Percentiles rank a stretch among this genome's conserved stretches.
Evolutionary conservation across 2,113 vertebrate genomes (phyloP).

Genomic region (Mormoops blainvillei): DNA sequence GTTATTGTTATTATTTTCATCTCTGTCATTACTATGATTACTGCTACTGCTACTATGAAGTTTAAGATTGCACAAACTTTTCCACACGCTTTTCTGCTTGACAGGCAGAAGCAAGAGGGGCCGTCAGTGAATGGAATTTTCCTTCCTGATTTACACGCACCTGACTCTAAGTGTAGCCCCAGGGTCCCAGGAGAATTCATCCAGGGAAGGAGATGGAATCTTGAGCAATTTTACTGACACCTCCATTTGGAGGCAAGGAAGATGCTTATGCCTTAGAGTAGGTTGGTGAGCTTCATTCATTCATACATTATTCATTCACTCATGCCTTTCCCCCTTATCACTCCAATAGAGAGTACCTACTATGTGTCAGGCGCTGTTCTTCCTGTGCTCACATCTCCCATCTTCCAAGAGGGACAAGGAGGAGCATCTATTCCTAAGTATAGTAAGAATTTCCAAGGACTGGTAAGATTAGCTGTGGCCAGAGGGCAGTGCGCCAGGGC

Average conservation of each 20-base stretch:
- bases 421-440: accelerated
- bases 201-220: not conserved
- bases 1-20: not conserved
- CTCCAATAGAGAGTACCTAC: not conserved
- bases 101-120: not conserved
- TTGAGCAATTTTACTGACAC: not conserved
- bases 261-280: accelerated
- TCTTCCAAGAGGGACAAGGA: not conserved
- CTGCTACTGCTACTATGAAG: not conserved
- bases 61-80: not conserved
- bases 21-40: not conserved
- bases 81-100: not conserved
- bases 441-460: not conserved
- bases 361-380: not conserved
- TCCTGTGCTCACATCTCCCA: not conserved
- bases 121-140: not conserved
- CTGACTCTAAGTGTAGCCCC: not conserved
- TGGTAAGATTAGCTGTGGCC: not conserved
- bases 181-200: not conserved
- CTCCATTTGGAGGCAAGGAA: accelerated
- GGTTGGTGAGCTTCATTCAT: no score
- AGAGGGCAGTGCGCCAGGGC: accelerated
- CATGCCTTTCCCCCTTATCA: not conserved
- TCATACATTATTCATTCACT: not conserved
- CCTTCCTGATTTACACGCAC: not conserved